Evolutionary conservation across 64 coral and sea anemone species (phyloP), one percentile per base, ranked within the genome.

Genomic region (Stichodactyla mertensii): DNA sequence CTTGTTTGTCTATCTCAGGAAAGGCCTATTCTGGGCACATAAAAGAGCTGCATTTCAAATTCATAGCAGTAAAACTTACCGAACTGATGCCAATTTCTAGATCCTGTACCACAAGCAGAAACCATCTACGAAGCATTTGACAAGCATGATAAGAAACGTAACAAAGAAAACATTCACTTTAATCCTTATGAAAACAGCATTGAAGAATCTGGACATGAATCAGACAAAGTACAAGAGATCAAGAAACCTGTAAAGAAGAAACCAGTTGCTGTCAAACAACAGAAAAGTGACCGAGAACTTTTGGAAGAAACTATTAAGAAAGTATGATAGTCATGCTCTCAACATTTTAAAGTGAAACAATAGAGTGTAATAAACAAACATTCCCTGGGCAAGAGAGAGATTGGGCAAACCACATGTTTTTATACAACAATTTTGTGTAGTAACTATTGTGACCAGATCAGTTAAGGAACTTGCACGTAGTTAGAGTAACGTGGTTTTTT

Each of bases 241-340:
- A 92, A 92, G 60, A 92, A 92, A 82, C 58, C 36, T 20, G 55
- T 61, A 27, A 92, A 87, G 85, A 92, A 83, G 23, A 91, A 91
- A 80, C 20, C 57, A 56, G 22, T 53, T 27, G 61, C 90, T 6
- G 51, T 57, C 0, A 92, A 92, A 83, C 85, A 85, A 52, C 85
- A 80, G 52, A 92, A 92, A 51, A 86, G 81, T 61, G 90, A 92
- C 55, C 53, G 84, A 66, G 77, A 92, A 22, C 31, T 82, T 13
- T 57, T 92, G 10, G 71, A 83, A 23, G 90, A 92, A 59, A 77
- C 90, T 15, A 5, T 92, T 55, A 55, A 78, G 71, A 92, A 92
- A 77, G 90, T 91, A 51, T 54, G 36, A 27, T 27, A 12, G n/a
- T 27, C 19, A 77, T 16, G 70, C 4, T 10, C 8, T 23, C 9